Conservation (phyloP, 2,888 invertebrate species). For the Perizoma affinitatum region DNA sequence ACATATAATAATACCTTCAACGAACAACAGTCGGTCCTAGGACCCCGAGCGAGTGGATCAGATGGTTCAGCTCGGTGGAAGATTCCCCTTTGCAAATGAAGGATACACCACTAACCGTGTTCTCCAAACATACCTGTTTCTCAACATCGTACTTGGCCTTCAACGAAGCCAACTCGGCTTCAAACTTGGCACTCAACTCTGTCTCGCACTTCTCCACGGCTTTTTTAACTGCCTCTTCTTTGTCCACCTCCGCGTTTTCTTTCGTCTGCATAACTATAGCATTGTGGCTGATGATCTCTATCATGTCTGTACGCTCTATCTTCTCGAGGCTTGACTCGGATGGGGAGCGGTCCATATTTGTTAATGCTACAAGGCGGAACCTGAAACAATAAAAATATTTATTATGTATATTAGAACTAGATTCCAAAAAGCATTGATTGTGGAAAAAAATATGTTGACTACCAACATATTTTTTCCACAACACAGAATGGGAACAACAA, state of each 20-base stretch:
- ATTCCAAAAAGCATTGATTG: too few species aligned
- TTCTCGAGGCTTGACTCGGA: conserved; percentile 91
- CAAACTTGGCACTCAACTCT: conserved; percentile 82
- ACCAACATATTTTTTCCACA: too few species aligned
- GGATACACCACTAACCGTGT: background rate
- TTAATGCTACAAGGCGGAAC: conserved; percentile 89
- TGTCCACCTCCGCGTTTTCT: conserved; percentile 86
- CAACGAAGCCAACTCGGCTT: conserved; percentile 55
- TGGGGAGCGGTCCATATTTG: conserved; percentile 89
- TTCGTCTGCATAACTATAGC: conserved; percentile 87
- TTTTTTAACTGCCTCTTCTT: conserved; percentile 81
- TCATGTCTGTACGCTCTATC: conserved; percentile 87
- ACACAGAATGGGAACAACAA: too few species aligned
- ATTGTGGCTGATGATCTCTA: conserved; percentile 86
- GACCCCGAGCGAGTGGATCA: too few species aligned
- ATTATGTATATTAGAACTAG: too few species aligned
- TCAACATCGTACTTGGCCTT: conserved; percentile 80
- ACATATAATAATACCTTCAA: too few species aligned
- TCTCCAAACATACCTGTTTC: conserved; percentile 68
- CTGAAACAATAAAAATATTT: too few species aligned
- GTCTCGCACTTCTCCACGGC: conserved; percentile 83
- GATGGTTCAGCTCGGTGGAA: too few species aligned
- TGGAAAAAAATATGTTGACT: too few species aligned
- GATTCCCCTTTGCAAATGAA: too few species aligned
- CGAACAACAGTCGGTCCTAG: too few species aligned